Conservation (phyloP, 2,888 invertebrate genomes). For the Halictus ligatus region DNA sequence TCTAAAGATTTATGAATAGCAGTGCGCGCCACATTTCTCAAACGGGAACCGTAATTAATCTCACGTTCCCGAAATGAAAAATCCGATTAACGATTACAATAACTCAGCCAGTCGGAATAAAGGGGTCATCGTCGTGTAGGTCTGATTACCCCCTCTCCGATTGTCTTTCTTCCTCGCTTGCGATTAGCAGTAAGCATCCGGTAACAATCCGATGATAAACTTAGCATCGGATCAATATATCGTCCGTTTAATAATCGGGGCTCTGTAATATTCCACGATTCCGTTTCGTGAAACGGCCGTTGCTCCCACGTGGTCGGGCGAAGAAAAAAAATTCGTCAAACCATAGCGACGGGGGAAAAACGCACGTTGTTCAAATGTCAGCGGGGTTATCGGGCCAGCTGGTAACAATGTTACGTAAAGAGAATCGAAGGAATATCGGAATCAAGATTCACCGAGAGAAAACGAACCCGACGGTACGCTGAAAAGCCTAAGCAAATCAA, state of each 20-base stretch:
- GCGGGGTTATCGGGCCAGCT: not conserved
- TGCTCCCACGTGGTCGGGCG: not conserved
- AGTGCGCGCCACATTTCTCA: not conserved
- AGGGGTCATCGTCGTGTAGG: not conserved
- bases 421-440: not conserved
- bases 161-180: not conserved
- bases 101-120: not conserved
- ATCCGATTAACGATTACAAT: not conserved
- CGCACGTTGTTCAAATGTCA: not conserved
- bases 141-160: not conserved
- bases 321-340: not conserved
- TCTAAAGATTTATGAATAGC: not conserved
- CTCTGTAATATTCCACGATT: constrained; percentile 20
- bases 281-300: not conserved
- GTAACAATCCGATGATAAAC: constrained; percentile 13
- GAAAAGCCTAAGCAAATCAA: not conserved
- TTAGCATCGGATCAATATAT: constrained; percentile 11
- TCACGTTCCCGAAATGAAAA: not conserved
- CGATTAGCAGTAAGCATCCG: constrained; percentile 8
- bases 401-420: not conserved
- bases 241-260: constrained; percentile 24
- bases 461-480: not conserved
- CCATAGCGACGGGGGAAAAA: not conserved
- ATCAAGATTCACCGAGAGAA: not conserved
- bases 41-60: not conserved